Percentiles rank a stretch among this genome's conserved stretches.
These are phyloP conservation scores for Lepidostoma basale DNA, from an alignment of 1,140 invertebrate species.

Conservation along the genomic window DNA sequence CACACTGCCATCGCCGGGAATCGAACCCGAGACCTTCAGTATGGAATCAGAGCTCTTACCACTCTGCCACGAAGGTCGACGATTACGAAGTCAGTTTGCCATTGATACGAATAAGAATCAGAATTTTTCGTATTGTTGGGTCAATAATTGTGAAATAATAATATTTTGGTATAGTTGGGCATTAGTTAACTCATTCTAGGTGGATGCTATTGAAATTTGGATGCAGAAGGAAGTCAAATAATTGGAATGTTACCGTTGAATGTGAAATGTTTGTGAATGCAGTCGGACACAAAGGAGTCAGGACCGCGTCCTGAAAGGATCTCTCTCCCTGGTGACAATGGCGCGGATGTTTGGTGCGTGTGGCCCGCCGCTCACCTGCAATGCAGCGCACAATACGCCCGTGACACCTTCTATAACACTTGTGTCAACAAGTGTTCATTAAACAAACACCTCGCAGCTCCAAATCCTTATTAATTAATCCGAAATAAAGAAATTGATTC, in stretches of 20 bases:
- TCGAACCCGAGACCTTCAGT: too few relatives aligned
- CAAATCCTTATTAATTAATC: constrained; percentile 38
- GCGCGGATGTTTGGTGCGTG: constrained; percentile 43
- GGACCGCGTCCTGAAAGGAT: neutral
- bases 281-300: neutral
- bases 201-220: neutral
- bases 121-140: too few relatives aligned
- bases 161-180: neutral
- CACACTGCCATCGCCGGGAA: too few relatives aligned
- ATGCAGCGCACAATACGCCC: constrained; percentile 26
- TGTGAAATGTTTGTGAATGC: too few relatives aligned
- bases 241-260: too few relatives aligned
- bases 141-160: too few relatives aligned
- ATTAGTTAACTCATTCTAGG: neutral
- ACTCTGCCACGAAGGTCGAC: too few relatives aligned
- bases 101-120: too few relatives aligned
- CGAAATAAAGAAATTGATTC: constrained; percentile 37
- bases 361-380: constrained; percentile 31
- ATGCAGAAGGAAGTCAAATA: too few relatives aligned
- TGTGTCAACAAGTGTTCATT: constrained; percentile 41
- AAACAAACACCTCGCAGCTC: constrained; percentile 34
- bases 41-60: too few relatives aligned
- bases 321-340: constrained; percentile 8
- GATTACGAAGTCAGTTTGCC: too few relatives aligned
- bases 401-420: constrained; percentile 38